phyloP scores from a whole-genome alignment of 2,113 vertebrate genomes.

The Rhegmatorhina hoffmannsi region DNA sequence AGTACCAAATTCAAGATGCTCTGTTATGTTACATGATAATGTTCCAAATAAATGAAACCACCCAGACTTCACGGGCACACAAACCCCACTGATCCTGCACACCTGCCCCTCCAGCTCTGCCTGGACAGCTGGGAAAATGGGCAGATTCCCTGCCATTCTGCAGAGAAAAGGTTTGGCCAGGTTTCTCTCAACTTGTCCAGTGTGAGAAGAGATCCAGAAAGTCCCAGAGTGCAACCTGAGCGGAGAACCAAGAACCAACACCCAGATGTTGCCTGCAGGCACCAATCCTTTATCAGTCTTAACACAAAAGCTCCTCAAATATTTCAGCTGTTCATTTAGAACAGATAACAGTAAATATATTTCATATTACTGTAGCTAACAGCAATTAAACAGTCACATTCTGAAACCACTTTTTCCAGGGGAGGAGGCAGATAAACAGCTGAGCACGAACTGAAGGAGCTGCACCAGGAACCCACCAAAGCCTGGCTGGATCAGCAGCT shows the following conservation, averaged over 20 bases:
- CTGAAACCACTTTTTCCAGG: neutral
- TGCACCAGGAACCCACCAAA: neutral
- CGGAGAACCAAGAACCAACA: neutral
- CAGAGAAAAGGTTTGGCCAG: neutral
- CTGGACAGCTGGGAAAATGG: neutral
- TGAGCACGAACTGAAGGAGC: neutral
- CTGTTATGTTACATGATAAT: neutral
- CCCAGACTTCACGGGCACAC: neutral
- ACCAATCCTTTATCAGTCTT: neutral
- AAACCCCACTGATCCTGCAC: neutral
- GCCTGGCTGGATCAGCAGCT: neutral
- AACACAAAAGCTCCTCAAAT: neutral
- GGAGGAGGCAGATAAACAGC: neutral
- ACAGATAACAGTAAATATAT: neutral
- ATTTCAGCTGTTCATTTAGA: neutral
- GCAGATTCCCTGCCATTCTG: neutral
- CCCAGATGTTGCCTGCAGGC: neutral
- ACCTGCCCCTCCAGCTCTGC: neutral
- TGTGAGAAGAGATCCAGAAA: neutral
- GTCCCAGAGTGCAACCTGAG: neutral
- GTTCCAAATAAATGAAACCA: neutral
- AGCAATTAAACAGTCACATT: neutral
- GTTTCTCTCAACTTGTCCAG: neutral
- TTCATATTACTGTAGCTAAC: neutral
- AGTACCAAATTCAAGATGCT: neutral